Evolutionary conservation across 1,140 invertebrate genomes (phyloP).

Genomic region (Drosophila paulistorum): DNA sequence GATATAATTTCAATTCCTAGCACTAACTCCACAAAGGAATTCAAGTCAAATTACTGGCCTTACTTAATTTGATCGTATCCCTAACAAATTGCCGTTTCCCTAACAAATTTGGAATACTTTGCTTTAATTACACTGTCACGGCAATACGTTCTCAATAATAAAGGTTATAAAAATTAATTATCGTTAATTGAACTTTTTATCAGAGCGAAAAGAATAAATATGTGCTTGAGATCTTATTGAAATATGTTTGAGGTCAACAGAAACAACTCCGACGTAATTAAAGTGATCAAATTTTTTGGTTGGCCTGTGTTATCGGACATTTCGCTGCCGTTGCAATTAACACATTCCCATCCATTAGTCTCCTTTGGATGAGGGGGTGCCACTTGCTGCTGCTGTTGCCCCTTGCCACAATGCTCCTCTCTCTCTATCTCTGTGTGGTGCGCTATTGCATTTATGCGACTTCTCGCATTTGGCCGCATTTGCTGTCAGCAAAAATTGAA

Average conservation of each 20-base stretch:
- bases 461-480: slow-evolving; percentile 67
- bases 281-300: neutral
- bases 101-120: too few species aligned
- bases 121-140: too few species aligned
- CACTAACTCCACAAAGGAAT: too few species aligned
- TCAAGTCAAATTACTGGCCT: too few species aligned
- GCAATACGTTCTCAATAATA: too few species aligned
- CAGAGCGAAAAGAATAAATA: neutral
- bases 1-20: too few species aligned
- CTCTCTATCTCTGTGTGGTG: neutral
- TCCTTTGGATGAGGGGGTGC: slow-evolving; percentile 22
- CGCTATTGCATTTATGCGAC: slow-evolving; percentile 68
- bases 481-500: slow-evolving; percentile 60
- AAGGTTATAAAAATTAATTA: too few species aligned
- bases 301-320: slow-evolving; percentile 41
- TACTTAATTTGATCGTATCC: too few species aligned
- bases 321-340: slow-evolving; percentile 62
- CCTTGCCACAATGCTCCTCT: neutral
- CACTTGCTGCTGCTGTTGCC: neutral
- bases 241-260: neutral
- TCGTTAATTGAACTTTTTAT: too few species aligned
- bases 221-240: neutral
- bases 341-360: slow-evolving; percentile 66
- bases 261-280: neutral
- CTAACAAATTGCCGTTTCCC: too few species aligned